Evolutionary conservation across 2,888 invertebrate species (phyloP), one percentile per base, ranked within the genome.

Genomic region (Morpho helenor): DNA sequence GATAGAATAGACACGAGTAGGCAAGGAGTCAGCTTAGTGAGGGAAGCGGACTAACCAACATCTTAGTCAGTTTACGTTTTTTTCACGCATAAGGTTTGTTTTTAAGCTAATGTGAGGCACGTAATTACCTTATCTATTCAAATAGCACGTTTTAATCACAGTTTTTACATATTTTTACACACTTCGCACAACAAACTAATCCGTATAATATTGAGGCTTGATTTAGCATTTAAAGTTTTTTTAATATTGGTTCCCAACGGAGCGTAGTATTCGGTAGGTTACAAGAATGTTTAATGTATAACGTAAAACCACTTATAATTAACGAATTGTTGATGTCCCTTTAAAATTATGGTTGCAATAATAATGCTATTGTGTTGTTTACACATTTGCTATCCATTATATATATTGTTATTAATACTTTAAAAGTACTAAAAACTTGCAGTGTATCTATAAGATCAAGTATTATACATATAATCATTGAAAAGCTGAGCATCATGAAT

Each of bases 11-110:
- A 80, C 77, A 79, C 72, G 77, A 77, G 73, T 86, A 87, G 86
- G 84, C 80, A 78, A 74, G 75, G 76, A 75, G 75, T 70, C 82
- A 78, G 70, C 84, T 85, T 86, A 87, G 82, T 84, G 82, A 86
- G 84, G 81, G 77, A 79, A 84, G 83, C 74, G 82, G 86, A 84
- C 76, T 80, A 80, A 79, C 75, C 79, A 82, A 80, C 72, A 79
- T 80, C 68, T 64, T 59, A 77, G 68, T 75, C 71, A 71, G 71
- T 70, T 70, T 76, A 60, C 52, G 61, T 66, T 79, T 76, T 76
- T 78, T 74, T 71, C 75, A 72, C 70, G 23, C 41, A 70, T 77
- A 74, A 84, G 84, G 83, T 82, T 83, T 79, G 80, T 82, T 78
- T n/a, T 31, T 74, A 84, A 85, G 86, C 84, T 87, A 87, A 73